Evolutionary conservation across 2,113 vertebrate species (phyloP).

Genomic region (Apteryx mantelli): DNA sequence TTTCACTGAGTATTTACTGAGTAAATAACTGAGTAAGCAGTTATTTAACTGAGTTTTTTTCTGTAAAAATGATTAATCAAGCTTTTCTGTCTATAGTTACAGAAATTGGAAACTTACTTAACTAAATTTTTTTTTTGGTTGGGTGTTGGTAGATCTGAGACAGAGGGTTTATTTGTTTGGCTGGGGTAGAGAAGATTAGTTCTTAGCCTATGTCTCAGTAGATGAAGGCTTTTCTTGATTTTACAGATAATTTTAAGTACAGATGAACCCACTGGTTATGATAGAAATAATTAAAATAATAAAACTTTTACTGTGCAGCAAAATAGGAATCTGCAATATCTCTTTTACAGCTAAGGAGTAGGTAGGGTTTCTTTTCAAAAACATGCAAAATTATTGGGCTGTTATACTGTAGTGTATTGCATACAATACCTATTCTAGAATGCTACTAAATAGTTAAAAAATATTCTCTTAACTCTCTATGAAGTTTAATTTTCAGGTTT

Average conservation of each 20-base stretch:
- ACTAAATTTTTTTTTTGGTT: neutral
- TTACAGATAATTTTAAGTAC: neutral
- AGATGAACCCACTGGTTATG: neutral
- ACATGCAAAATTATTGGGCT: neutral
- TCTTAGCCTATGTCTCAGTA: neutral
- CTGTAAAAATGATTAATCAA: neutral
- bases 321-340: neutral
- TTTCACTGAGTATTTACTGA: neutral
- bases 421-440: neutral
- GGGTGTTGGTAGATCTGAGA: neutral
- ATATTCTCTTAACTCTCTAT: neutral
- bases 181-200: neutral
- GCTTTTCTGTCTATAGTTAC: neutral
- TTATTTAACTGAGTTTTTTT: neutral
- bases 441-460: neutral
- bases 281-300: neutral
- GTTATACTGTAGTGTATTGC: neutral
- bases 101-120: neutral
- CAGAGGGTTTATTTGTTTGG: neutral
- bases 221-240: neutral
- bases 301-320: neutral
- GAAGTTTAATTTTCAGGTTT: neutral
- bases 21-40: too few species aligned
- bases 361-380: neutral
- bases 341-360: neutral